Evolutionary conservation across 2,888 invertebrate genomes (phyloP), one percentile per base, ranked within the genome.

Genomic region (Teleogryllus oceanicus): DNA sequence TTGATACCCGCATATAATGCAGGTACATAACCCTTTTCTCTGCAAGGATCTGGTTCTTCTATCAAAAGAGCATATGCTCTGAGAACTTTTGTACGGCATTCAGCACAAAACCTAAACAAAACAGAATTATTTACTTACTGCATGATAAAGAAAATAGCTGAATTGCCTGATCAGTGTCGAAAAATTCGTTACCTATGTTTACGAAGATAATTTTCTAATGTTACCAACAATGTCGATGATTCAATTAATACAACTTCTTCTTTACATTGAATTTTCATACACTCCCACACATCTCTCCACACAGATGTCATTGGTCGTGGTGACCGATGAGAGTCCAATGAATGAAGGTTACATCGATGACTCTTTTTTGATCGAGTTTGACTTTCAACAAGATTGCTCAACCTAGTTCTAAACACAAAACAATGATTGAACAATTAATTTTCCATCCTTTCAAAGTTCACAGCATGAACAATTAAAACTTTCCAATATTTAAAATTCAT

Each of bases 21-120:
- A 51, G 95, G 92, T 74, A 96, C 94, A 86, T 95, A 97, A 76
- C 96, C 96, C 86, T 95, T 96, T 86, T 97, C 97, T 86, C 94
- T 94, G 78, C 92, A 90, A 81, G 94, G 94, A 84, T 96, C 95
- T 76, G 91, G 91, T 85, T 95, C 95, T 86, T 94, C 95, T 49
- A 96, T 93, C 85, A 98, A 89, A 84, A 97, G 90, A 84, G 94
- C 93, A 87, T 96, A 97, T 80, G 97, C 97, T 86, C 92, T 90
- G 83, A 91, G 87, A 82, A 97, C 96, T 90, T 97, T 97, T 83
- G 96, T 94, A 84, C 96, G 94, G 86, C 97, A 97, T 86, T 97
- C 97, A 3, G 94, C 92, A 86, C 97, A 97, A 88, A 97, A 97
- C 84, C 90, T 90, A 83, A 37, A 37, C 37, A 37, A 37, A 37